Evolutionary conservation across 1,140 invertebrate genomes (phyloP).

Genomic region (Phymastichus coffea): DNA sequence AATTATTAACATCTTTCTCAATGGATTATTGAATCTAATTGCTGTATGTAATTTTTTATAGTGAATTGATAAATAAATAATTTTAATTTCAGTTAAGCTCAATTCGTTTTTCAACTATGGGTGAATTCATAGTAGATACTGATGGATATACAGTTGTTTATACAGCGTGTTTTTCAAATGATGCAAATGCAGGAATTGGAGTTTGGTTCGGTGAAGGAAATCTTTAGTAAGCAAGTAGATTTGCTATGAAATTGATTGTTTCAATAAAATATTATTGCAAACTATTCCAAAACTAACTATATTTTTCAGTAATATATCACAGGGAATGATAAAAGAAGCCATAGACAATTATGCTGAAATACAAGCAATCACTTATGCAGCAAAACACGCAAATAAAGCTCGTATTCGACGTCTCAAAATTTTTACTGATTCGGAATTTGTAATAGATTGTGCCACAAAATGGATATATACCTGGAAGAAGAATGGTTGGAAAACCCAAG

Average conservation of each 20-base stretch:
- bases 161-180: conserved; percentile 84
- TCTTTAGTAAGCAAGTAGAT: conserved; percentile 60
- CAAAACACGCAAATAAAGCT: conserved; percentile 68
- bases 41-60: no score
- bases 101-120: no score
- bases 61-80: no score
- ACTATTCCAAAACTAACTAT: not conserved
- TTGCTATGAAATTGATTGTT: not conserved
- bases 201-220: conserved; percentile 87
- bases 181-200: conserved; percentile 89
- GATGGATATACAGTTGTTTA: conserved; percentile 76
- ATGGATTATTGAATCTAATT: no score
- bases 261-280: not conserved
- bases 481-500: conserved; percentile 76
- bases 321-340: conserved; percentile 74
- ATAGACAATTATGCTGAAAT: conserved; percentile 99
- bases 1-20: no score
- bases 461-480: conserved; percentile 89
- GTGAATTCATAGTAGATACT: conserved; percentile 54
- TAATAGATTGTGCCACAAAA: conserved; percentile 82
- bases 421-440: conserved; percentile 89
- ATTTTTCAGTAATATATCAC: conserved; percentile 72
- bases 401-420: conserved; percentile 76
- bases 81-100: no score
- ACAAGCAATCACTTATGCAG: conserved; percentile 82